Evolutionary conservation across 1,140 invertebrate genomes (phyloP).

Genomic region (Achatina immaculata): DNA sequence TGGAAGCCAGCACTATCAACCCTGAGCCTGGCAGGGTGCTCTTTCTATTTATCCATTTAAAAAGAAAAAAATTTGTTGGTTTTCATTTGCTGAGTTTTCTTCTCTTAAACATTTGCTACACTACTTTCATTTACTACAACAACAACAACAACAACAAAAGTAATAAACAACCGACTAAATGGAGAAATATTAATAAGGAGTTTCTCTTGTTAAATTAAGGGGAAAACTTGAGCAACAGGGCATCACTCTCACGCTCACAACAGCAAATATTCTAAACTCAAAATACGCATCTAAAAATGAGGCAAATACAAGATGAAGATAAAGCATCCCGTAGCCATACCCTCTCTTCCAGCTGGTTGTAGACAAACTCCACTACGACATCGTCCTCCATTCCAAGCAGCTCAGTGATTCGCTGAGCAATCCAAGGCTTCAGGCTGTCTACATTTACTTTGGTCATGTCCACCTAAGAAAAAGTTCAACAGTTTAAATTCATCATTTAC

Average conservation of each 20-base stretch:
- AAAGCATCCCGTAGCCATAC: slow-evolving; percentile 50
- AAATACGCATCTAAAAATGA: not conserved
- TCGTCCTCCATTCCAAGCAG: slow-evolving; percentile 98
- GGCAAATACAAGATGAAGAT: not conserved
- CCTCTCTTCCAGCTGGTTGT: slow-evolving; percentile 92
- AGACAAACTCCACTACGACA: slow-evolving; percentile 98
- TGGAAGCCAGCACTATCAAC: slow-evolving; percentile 13
- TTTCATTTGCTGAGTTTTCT: too few species aligned
- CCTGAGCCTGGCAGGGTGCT: not conserved
- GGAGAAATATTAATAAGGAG: too few species aligned
- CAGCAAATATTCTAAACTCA: not conserved
- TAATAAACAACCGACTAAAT: too few species aligned
- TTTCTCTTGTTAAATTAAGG: not conserved
- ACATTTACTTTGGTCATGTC: slow-evolving; percentile 99
- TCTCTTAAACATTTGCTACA: too few species aligned
- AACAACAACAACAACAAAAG: too few species aligned
- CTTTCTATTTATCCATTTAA: too few species aligned
- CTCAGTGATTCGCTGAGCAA: slow-evolving; percentile 94
- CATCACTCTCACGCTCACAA: not conserved
- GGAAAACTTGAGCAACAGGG: not conserved
- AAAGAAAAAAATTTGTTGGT: too few species aligned
- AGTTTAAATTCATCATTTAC: not conserved
- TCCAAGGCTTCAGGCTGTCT: slow-evolving; percentile 99
- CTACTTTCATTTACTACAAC: too few species aligned
- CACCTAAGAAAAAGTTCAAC: slow-evolving; percentile 78